Evolutionary conservation across 92 coral and sea anemone species (phyloP), one percentile per base, ranked within the genome.

Genomic region (Montipora capitata): DNA sequence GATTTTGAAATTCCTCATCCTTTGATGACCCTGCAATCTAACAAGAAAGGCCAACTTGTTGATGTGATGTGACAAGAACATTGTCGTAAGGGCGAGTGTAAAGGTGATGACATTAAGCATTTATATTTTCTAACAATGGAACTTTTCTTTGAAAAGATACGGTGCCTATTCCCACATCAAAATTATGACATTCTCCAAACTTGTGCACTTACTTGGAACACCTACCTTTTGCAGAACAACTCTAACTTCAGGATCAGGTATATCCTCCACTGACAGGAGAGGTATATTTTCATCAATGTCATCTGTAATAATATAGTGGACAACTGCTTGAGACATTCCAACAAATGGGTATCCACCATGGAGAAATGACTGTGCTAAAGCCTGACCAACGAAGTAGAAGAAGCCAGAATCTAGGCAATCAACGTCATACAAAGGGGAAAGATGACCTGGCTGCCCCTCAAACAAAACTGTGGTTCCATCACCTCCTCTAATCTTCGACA

Each of bases 181-280:
- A n/a, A n/a, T n/a, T n/a, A n/a, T n/a, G n/a, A n/a, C n/a, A n/a
- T n/a, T n/a, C n/a, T n/a, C n/a, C n/a, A 14, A 11, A 44, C 49
- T 3, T 45, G 58, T 75, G 0, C 61, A 7, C 68, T 15, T 54
- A 59, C 70, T 82, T 17, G 12, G 16, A 62, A 35, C 66, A 73
- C 74, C 68, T 77, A 83, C 85, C 73, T 51, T 77, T 77, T 91
- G 67, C 12, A 86, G 74, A 20, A 81, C 82, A 13, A 64, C 78
- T 58, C 94, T 86, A 49, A 76, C 76, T 52, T 91, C 91, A 74
- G 58, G 64, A 80, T 77, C 81, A 64, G 91, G 91, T 42, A 86
- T 72, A 68, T 91, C 94, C 38, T 68, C 35, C 2, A 75, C 17
- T n/a, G 81, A 51, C 48, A 91, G 84, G 63, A 45, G 81, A 11